Percentiles rank a stretch among this genome's conserved stretches.
phyloP scores from a whole-genome alignment of 1,140 invertebrate species.

The Sinella curviseta region DNA sequence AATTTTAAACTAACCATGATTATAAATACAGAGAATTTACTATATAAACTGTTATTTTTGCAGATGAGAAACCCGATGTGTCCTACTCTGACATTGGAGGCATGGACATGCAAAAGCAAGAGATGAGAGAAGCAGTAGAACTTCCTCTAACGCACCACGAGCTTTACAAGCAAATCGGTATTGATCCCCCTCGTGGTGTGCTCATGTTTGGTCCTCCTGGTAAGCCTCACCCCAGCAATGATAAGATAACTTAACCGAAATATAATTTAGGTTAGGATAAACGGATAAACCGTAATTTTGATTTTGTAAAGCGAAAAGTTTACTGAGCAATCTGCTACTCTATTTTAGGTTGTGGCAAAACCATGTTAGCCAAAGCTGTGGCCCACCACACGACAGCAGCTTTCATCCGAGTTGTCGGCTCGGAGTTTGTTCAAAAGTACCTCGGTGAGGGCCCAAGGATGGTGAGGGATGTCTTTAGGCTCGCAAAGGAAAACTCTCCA shows the following conservation, averaged over 20 bases:
- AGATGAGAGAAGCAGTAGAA: slow-evolving; percentile 98
- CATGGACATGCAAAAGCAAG: slow-evolving; percentile 99
- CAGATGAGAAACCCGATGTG: slow-evolving; percentile 98
- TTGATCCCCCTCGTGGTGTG: slow-evolving; percentile 94
- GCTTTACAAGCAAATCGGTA: slow-evolving; percentile 97
- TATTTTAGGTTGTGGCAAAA: slow-evolving; percentile 94
- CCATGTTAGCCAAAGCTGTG: slow-evolving; percentile 98
- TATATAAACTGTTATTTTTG: too few species aligned
- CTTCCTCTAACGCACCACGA: slow-evolving; percentile 97
- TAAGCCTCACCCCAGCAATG: neutral
- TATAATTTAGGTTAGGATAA: neutral
- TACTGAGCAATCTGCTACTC: slow-evolving; percentile 4
- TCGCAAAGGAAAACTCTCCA: slow-evolving; percentile 98
- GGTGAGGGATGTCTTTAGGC: slow-evolving; percentile 97
- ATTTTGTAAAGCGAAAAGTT: neutral
- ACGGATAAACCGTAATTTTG: too few species aligned
- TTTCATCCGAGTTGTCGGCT: slow-evolving; percentile 97
- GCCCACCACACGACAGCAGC: slow-evolving; percentile 97
- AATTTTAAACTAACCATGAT: too few species aligned
- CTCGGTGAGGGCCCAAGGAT: slow-evolving; percentile 97
- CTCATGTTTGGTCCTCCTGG: slow-evolving; percentile 95
- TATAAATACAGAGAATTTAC: neutral
- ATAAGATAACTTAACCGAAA: neutral
- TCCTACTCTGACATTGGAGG: slow-evolving; percentile 97
- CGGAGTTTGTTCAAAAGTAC: slow-evolving; percentile 99